phyloP scores from a whole-genome alignment of 2,888 invertebrate species.

The Drosophila rellima region DNA sequence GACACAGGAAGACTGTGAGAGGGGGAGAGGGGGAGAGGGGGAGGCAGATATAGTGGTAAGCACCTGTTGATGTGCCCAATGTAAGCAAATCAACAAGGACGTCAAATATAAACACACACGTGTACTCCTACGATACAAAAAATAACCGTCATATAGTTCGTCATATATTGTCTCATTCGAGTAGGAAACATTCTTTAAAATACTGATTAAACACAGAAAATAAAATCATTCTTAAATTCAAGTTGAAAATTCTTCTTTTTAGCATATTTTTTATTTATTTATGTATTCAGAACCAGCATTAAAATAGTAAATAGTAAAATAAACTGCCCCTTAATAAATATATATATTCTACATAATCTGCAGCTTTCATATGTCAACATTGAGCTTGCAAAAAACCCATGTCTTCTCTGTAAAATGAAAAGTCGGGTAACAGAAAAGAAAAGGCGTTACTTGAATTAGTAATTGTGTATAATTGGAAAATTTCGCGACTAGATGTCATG shows the following conservation, averaged over 20 bases:
- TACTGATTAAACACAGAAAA: too few relatives aligned
- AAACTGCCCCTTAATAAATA: too few relatives aligned
- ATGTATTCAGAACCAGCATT: too few relatives aligned
- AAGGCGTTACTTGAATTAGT: background rate
- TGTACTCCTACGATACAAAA: conserved; percentile 1
- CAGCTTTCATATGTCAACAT: background rate
- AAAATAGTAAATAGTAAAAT: too few relatives aligned
- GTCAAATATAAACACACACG: conserved; percentile 35
- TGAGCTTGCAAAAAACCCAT: too few relatives aligned
- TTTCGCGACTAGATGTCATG: background rate
- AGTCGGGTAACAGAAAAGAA: background rate
- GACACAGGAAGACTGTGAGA: background rate
- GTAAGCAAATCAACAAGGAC: conserved; percentile 52
- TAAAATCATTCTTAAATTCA: too few relatives aligned
- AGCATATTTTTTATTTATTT: too few relatives aligned
- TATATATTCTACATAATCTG: too few relatives aligned
- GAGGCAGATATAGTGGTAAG: background rate
- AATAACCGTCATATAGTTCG: too few relatives aligned
- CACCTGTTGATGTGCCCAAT: conserved; percentile 35
- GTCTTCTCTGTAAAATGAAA: background rate
- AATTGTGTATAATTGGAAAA: conserved; percentile 7
- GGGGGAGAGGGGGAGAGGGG: background rate
- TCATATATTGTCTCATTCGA: too few relatives aligned
- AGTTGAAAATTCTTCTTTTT: too few relatives aligned
- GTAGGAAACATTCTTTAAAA: too few relatives aligned